Evolutionary conservation across 1,140 invertebrate species (phyloP).

Genomic region (Danaus plexippus): DNA sequence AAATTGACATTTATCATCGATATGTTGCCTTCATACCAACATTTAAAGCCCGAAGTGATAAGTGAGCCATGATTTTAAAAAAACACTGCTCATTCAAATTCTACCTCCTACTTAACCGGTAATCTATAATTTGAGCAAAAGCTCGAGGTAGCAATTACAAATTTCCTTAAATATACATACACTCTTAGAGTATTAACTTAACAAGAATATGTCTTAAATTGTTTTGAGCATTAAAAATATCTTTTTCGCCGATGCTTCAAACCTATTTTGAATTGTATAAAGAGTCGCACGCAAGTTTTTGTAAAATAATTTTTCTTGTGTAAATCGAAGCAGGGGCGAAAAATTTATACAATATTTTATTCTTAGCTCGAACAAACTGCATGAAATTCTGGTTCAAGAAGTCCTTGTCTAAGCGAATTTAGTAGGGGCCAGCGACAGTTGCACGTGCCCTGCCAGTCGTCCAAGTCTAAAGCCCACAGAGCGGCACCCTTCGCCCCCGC

Average conservation of each 20-base stretch:
- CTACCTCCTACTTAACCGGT: constrained; percentile 6
- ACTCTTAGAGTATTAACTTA: too few relatives aligned
- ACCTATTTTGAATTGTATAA: not conserved
- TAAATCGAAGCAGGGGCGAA: not conserved
- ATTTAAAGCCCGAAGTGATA: too few relatives aligned
- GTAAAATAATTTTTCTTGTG: too few relatives aligned
- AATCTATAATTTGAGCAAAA: constrained; percentile 11
- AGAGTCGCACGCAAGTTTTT: not conserved
- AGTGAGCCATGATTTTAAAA: too few relatives aligned
- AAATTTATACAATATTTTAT: not conserved
- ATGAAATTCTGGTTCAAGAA: constrained; percentile 66
- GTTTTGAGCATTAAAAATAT: constrained; percentile 1
- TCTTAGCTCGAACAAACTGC: constrained; percentile 9
- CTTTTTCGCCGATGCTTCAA: not conserved
- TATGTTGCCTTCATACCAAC: too few relatives aligned
- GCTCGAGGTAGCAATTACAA: constrained; percentile 16
- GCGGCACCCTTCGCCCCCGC: constrained; percentile 81
- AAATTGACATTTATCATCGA: too few relatives aligned
- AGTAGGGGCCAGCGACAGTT: constrained; percentile 75
- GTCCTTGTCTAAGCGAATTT: constrained; percentile 72
- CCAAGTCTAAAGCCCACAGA: constrained; percentile 85
- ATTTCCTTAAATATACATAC: not conserved
- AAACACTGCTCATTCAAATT: not conserved
- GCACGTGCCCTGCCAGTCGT: constrained; percentile 81
- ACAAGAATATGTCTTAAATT: not conserved